Evolutionary conservation across 2,113 vertebrate genomes (phyloP), one percentile per base, ranked within the genome.

Genomic region (Etheostoma spectabile): DNA sequence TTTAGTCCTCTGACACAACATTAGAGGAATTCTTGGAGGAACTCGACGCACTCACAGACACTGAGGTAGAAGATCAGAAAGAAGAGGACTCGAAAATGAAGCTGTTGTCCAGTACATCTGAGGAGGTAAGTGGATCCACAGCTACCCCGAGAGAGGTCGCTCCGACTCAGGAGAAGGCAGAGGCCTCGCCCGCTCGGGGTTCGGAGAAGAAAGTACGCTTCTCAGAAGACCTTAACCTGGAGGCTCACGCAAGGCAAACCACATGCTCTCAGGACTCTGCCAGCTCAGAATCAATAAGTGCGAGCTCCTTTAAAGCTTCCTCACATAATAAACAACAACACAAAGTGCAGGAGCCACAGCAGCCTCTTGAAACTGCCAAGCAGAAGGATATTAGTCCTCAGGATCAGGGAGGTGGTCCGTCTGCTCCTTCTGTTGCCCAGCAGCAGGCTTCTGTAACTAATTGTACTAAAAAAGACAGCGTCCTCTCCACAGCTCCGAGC

Each of bases 21-120:
- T 67, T 95, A 52, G 94, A 95, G 66, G 95, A 95, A 35, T 94
- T 95, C 78, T 69, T 95, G 65, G 94, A 95, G 86, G 94, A 95
- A 71, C 93, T 95, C 0, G 95, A 95, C 16, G 89, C 89, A 59
- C 86, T 94, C 46, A 92, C 91, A 67, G 91, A 93, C 2, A 21
- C 73, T 42, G 92, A 93, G 0, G 35, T n/a, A 16, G 89, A 92
- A 1, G 86, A 91, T 67, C 75, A 74, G 55, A 89, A 84, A 82
- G 82, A 86, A 18, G 52, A 79, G 77, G 70, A 86, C 3, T 65
- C 64, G 8, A 82, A 88, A 87, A 15, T 52, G 5, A 86, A 88
- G 77, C n/a, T 24, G 52, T 83, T 66, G 0, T 69, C 38, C 6
- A 74, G 57, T 8, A 49, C 14, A 2, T 38, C 55, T 19, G 79